phyloP scores from a whole-genome alignment of 2,797 vertebrate species.

The Phyllotis vaccarum region DNA sequence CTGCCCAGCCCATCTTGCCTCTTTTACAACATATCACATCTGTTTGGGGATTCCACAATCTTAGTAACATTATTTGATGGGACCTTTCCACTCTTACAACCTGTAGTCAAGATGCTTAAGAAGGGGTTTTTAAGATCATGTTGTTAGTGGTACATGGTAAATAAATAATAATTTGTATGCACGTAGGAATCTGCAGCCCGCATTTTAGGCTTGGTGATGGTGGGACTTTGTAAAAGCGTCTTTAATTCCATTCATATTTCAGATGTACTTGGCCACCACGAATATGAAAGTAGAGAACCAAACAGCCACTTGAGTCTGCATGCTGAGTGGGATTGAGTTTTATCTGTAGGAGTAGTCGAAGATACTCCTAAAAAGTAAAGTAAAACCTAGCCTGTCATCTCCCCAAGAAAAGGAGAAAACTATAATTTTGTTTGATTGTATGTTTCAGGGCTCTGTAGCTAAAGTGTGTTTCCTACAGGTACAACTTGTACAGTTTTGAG shows the following conservation, averaged over 20 bases:
- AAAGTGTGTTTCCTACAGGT: neutral
- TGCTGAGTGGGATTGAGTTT: neutral
- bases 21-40: neutral
- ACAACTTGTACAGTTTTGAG: neutral
- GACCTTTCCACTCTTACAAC: neutral
- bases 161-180: neutral
- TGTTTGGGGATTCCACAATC: neutral
- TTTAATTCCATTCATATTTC: neutral
- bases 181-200: neutral
- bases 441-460: neutral
- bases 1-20: neutral
- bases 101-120: neutral
- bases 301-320: neutral
- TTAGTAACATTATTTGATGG: neutral
- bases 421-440: neutral
- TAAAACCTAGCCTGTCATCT: neutral
- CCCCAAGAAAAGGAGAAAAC: conserved; percentile 13
- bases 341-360: neutral
- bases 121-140: neutral
- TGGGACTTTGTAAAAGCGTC: neutral
- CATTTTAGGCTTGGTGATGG: neutral
- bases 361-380: neutral
- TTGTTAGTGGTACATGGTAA: neutral
- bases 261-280: neutral
- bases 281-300: neutral